Base-by-base conservation (phyloP, 1,140 invertebrate genomes). In the Zophobas morio region DNA sequence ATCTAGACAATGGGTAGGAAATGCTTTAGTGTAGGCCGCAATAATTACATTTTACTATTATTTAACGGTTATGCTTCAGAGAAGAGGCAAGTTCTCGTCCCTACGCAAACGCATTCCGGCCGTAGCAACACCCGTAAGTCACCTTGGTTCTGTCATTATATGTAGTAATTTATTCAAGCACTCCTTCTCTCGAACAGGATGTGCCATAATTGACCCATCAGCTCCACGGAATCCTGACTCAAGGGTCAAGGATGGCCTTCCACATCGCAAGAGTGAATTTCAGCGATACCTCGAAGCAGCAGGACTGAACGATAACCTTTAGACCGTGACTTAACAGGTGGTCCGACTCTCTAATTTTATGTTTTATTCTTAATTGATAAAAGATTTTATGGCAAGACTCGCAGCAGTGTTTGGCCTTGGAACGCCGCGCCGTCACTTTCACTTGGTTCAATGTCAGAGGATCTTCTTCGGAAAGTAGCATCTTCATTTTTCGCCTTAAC, bases 211-310 rank as follows among this genome's bases (percentile, higher is more conserved):
- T 46, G 8, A 46, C 42, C 8, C 3, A 46, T 46, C 53, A 20
- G 20, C 20, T 20, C 20, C 6, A 53, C n/a, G 33, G 20, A 54
- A 54, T 54, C 35, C n/a, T 54, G 3, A 34, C 53, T 54, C 53
- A 54, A 54, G 53, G 53, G 53, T 54, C 53, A 54, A 54, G 53
- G 53, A 54, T 34, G 35, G 35, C 49, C 49, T 51, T 51, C 49
- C 49, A 54, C 53, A 20, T 20, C 20, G 20, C 20, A 20, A 20
- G 20, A 20, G 20, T 32, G 35, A 54, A 54, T 54, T 54, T 33
- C 32, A 32, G n/a, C 32, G 32, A 54, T 54, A 20, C 53, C 35
- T 33, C 53, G 0, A 53, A 20, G 33, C 1, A 20, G 20, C 32
- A 34, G 35, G 53, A 54, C 53, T 54, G 53, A 54, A 34, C 53